Percentiles rank a stretch among this genome's conserved stretches.
Evolutionary conservation across 92 coral and sea anemone species (phyloP).

Genomic region (Palythoa grandiflora): DNA sequence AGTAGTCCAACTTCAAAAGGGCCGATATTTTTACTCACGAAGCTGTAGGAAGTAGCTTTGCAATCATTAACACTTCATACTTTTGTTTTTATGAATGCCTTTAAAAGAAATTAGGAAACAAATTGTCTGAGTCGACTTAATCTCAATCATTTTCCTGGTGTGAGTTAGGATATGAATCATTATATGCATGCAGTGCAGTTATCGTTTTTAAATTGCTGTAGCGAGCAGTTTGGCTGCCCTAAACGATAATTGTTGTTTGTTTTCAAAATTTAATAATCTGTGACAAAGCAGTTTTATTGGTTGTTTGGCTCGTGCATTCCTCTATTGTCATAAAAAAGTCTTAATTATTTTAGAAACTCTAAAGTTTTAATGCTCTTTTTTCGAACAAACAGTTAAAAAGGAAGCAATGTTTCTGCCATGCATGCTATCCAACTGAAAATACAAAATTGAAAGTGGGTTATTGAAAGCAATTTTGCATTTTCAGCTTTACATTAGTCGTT

Average conservation of each 20-base stretch:
- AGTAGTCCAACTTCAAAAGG: constrained; percentile 16
- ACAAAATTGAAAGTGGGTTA: neutral
- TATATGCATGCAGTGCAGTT: neutral
- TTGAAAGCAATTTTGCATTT: neutral
- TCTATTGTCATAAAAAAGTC: constrained; percentile 2
- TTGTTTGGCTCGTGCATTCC: constrained; percentile 58
- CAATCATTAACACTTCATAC: constrained; percentile 42
- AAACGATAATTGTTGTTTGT: constrained; percentile 70
- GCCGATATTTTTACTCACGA: constrained; percentile 23
- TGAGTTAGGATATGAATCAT: neutral
- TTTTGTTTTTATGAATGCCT: constrained; percentile 31
- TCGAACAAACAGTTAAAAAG: neutral
- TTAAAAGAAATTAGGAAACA: constrained; percentile 45
- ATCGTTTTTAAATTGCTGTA: constrained; percentile 1
- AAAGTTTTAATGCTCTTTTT: neutral
- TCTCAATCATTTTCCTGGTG: constrained; percentile 43
- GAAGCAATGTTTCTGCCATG: neutral
- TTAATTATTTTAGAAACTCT: neutral
- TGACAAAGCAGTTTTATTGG: constrained; percentile 54
- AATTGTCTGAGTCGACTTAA: constrained; percentile 1
- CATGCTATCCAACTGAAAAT: neutral
- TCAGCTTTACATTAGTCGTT: neutral
- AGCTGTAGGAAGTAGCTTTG: constrained; percentile 24
- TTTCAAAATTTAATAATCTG: constrained; percentile 64
- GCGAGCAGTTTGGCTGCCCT: constrained; percentile 32